These are phyloP conservation scores for Drosophila mimica DNA, from an alignment of 2,888 invertebrate species.

Conservation along the genomic window DNA sequence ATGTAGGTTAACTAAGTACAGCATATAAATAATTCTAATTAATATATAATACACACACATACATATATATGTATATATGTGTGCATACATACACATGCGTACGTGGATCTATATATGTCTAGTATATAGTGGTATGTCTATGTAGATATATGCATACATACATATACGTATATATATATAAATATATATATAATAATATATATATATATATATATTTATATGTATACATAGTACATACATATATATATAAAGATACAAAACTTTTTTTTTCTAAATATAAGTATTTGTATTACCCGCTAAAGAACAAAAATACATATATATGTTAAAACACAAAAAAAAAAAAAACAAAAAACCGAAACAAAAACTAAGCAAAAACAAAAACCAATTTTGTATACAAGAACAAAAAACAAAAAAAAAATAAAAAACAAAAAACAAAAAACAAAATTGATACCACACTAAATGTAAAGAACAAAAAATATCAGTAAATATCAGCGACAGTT, in stretches of 20 bases:
- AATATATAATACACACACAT: slow-evolving; percentile 40
- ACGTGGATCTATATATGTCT: slow-evolving; percentile 4
- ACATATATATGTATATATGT: slow-evolving; percentile 11
- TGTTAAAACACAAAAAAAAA: slow-evolving; percentile 39
- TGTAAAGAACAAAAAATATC: slow-evolving; percentile 67
- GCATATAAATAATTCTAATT: slow-evolving; percentile 64
- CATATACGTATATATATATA: slow-evolving; percentile 17
- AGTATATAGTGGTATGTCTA: slow-evolving; percentile 12
- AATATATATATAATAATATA: slow-evolving; percentile 40
- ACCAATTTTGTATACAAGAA: slow-evolving; percentile 65
- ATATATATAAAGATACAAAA: slow-evolving; percentile 47
- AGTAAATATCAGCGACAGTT: slow-evolving; percentile 71
- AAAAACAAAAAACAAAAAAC: slow-evolving; percentile 44
- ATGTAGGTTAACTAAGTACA: slow-evolving; percentile 74
- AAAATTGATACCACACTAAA: slow-evolving; percentile 44
- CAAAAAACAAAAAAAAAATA: slow-evolving; percentile 18
- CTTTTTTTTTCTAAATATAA: slow-evolving; percentile 71
- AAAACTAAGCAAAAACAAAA: slow-evolving; percentile 53
- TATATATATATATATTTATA: slow-evolving; percentile 46
- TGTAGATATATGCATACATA: slow-evolving; percentile 30
- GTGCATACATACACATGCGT: not conserved
- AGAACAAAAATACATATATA: slow-evolving; percentile 44
- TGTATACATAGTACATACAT: slow-evolving; percentile 37
- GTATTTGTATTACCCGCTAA: slow-evolving; percentile 76
- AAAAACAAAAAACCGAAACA: slow-evolving; percentile 38